Evolutionary conservation across 2,888 invertebrate species (phyloP).

Genomic region (Neoaliturus tenellus): DNA sequence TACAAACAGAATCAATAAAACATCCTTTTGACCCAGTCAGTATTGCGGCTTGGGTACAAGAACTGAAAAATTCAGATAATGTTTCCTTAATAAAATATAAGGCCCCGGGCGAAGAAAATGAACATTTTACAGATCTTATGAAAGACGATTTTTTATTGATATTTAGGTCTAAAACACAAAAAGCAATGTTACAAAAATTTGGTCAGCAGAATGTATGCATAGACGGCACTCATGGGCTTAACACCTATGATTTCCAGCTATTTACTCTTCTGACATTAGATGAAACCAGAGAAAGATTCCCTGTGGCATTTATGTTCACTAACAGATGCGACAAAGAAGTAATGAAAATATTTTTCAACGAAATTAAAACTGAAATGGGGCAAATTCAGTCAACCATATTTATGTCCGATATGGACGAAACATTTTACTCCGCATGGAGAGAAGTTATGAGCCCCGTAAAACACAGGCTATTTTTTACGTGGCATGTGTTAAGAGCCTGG

Average conservation of each 20-base stretch:
- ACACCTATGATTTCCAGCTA: constrained; percentile 64
- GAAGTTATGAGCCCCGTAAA: constrained; percentile 60
- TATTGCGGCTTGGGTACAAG: background rate
- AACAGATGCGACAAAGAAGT: constrained; percentile 58
- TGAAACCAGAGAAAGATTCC: constrained; percentile 63
- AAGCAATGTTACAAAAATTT: constrained; percentile 64
- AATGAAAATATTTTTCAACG: constrained; percentile 59
- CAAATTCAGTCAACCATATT: constrained; percentile 62
- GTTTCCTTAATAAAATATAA: background rate
- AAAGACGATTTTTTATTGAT: constrained; percentile 66
- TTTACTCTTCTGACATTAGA: constrained; percentile 64
- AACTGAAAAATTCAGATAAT: background rate
- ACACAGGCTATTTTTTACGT: constrained; percentile 64
- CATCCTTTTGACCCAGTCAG: background rate
- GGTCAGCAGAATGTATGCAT: constrained; percentile 65
- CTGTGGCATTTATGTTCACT: constrained; percentile 63
- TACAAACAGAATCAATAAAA: background rate
- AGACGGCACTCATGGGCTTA: constrained; percentile 66
- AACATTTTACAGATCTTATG: background rate
- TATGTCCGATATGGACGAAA: constrained; percentile 66
- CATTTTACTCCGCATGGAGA: constrained; percentile 65
- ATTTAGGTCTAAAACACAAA: constrained; percentile 66
- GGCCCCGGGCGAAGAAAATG: background rate
- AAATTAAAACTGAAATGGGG: constrained; percentile 59
- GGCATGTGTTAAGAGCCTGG: constrained; percentile 64